These are phyloP conservation scores for Protonemura montana DNA, from an alignment of 2,888 invertebrate species.

Conservation along the genomic window DNA sequence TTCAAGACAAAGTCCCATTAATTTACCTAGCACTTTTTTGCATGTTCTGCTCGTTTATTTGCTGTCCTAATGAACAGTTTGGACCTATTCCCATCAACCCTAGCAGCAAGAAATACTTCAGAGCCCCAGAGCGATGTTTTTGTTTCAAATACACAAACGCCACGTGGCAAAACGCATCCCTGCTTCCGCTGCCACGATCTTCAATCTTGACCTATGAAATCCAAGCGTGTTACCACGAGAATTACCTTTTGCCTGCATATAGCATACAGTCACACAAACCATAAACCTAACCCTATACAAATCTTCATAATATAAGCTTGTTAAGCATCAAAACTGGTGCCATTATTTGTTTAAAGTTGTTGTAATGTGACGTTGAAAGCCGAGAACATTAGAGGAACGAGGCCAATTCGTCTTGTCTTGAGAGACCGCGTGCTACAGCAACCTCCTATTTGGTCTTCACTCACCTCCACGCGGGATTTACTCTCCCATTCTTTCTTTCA, in stretches of 20 bases:
- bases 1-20: neutral
- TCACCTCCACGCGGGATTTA: conserved; percentile 30
- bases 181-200: neutral
- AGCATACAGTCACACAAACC: neutral
- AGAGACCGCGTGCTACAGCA: neutral
- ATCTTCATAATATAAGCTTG: conserved; percentile 17
- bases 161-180: neutral
- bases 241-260: too few relatives aligned
- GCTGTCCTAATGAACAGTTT: neutral
- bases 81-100: neutral
- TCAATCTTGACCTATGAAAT: neutral
- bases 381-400: conserved; percentile 35
- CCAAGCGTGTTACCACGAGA: neutral
- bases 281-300: neutral
- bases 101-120: neutral
- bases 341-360: conserved; percentile 37
- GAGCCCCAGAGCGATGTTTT: neutral
- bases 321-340: conserved; percentile 26
- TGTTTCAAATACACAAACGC: neutral
- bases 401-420: conserved; percentile 21
- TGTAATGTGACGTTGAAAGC: conserved; percentile 38
- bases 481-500: conserved; percentile 36
- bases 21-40: neutral
- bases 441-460: conserved; percentile 27
- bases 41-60: too few relatives aligned